Evolutionary conservation across 2,888 invertebrate genomes (phyloP).

Genomic region (Ichneumoninae sp.): DNA sequence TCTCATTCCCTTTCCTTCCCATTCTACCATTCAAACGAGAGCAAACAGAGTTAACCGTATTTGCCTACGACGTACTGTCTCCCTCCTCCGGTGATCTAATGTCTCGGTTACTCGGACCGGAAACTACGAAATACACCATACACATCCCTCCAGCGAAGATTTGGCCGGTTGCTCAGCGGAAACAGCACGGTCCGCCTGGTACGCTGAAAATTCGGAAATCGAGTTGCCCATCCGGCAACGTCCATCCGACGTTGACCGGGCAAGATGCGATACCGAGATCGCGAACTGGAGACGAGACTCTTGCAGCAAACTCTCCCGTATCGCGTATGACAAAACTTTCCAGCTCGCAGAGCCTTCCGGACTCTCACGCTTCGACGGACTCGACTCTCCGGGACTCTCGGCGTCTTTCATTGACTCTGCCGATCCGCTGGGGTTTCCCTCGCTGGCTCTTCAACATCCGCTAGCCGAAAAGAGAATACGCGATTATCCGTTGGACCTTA

Average conservation of each 20-base stretch:
- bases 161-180: slow-evolving; percentile 43
- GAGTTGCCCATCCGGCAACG: slow-evolving; percentile 34
- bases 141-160: slow-evolving; percentile 41
- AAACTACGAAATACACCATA: slow-evolving; percentile 52
- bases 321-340: slow-evolving; percentile 75
- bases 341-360: slow-evolving; percentile 60
- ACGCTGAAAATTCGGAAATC: slow-evolving; percentile 45
- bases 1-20: slow-evolving; percentile 37
- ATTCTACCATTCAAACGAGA: slow-evolving; percentile 78
- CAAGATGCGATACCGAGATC: neutral
- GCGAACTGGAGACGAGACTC: slow-evolving; percentile 34
- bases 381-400: slow-evolving; percentile 61
- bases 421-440: slow-evolving; percentile 75
- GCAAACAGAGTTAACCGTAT: slow-evolving; percentile 83
- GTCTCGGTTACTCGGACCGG: slow-evolving; percentile 73
- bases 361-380: slow-evolving; percentile 66
- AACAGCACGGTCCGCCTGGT: slow-evolving; percentile 18
- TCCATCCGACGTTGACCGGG: slow-evolving; percentile 1
- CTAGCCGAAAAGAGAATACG: slow-evolving; percentile 80
- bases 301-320: slow-evolving; percentile 28
- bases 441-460: slow-evolving; percentile 51
- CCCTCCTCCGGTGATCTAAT: slow-evolving; percentile 75
- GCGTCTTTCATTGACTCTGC: slow-evolving; percentile 78
- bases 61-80: slow-evolving; percentile 79
- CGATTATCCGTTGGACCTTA: slow-evolving; percentile 76